Evolutionary conservation across 2,888 invertebrate species (phyloP), one percentile per base, ranked within the genome.

Genomic region (Endotricha flammealis): DNA sequence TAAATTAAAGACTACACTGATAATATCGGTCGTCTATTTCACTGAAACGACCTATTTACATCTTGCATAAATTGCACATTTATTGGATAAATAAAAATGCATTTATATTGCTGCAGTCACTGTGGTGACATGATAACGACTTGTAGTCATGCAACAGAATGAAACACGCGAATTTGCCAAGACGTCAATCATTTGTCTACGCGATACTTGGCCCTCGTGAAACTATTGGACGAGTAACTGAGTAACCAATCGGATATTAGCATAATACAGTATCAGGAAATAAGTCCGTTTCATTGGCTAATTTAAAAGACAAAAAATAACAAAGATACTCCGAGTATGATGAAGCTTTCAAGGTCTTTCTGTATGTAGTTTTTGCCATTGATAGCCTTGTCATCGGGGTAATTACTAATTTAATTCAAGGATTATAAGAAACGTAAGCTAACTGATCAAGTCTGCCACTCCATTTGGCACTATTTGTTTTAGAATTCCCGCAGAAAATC

Each of bases 1-100:
- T 71, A 71, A 74, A 74, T 74, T 69, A 63, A 62, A 54, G 58
- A 49, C 60, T 59, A 64, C 59, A 58, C 63, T 46, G 60, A 59
- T 71, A 67, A 72, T 68, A 67, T 68, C 68, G 64, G 52, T 50
- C 48, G 39, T 34, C 47, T 44, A 44, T 44, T 55, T 54, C 41
- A 47, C 43, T 46, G 39, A 27, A 39, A 32, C 28, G 27, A 20
- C 34, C 24, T 16, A 27, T 20, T 13, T 36, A 11, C 12, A 16
- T 8, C 16, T 1, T 20, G 17, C 12, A 34, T 34, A 34, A 34
- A 28, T 34, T 28, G 12, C 13, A 12, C 12, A 9, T 23, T 11
- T 16, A 32, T 16, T 25, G 10, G 16, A 16, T 32, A 9, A 32
- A 12, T 12, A 31, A 31, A 32, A 32, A 32, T 32, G 32, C 32